A percentile compares a stretch with the other conserved stretches of the same genome.
Evolutionary conservation across 1,140 invertebrate genomes (phyloP).

Genomic region (Drosophila equinoxialis): DNA sequence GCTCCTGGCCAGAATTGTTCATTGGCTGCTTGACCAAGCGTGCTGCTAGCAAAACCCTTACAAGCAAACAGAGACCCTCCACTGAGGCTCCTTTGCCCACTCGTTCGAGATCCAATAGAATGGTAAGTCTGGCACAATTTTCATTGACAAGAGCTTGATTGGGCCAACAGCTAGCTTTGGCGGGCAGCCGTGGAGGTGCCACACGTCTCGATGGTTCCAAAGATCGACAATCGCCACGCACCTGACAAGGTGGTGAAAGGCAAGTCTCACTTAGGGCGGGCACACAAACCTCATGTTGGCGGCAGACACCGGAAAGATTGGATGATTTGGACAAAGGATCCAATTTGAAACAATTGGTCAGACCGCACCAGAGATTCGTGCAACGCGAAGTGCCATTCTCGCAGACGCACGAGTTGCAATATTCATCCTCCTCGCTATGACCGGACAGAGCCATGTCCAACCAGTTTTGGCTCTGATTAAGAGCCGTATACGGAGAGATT

Average conservation of each 20-base stretch:
- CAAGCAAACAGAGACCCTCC: constrained; percentile 87
- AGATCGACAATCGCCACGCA: constrained; percentile 92
- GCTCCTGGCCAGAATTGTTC: constrained; percentile 33
- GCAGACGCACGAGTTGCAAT: constrained; percentile 93
- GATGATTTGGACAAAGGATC: constrained; percentile 83
- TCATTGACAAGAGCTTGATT: constrained; percentile 88
- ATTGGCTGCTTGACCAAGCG: constrained; percentile 81
- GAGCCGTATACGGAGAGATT: constrained; percentile 71
- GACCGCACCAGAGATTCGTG: constrained; percentile 93
- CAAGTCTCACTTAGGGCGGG: constrained; percentile 90
- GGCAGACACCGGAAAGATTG: constrained; percentile 83
- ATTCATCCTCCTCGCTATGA: constrained; percentile 86
- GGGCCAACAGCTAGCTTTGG: constrained; percentile 91
- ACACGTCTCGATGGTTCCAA: constrained; percentile 89
- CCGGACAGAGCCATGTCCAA: constrained; percentile 61
- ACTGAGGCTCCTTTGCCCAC: constrained; percentile 88
- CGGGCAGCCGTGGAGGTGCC: constrained; percentile 89
- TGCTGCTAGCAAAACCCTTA: constrained; percentile 88
- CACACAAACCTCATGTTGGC: constrained; percentile 87
- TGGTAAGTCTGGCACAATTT: constrained; percentile 89
- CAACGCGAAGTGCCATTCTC: constrained; percentile 89
- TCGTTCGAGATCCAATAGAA: constrained; percentile 88
- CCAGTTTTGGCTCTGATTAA: constrained; percentile 70
- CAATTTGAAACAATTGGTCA: constrained; percentile 89
- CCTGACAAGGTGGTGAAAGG: constrained; percentile 89